These are phyloP conservation scores for Enteromius treurensis DNA, from an alignment of 2,797 vertebrate species.

Conservation along the genomic window DNA sequence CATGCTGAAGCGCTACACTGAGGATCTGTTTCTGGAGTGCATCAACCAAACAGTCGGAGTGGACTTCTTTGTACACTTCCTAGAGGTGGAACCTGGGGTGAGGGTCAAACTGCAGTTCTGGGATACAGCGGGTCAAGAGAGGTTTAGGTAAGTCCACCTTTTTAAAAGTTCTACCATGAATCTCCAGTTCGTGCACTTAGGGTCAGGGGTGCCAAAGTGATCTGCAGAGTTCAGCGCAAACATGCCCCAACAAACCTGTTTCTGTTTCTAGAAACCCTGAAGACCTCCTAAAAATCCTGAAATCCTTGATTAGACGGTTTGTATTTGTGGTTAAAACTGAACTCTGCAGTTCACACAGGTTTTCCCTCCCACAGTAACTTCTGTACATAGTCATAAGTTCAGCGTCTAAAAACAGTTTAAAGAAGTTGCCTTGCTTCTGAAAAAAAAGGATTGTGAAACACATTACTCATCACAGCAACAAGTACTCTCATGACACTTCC, in stretches of 20 bases:
- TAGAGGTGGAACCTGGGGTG: conserved; percentile 84
- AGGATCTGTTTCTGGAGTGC: conserved; percentile 81
- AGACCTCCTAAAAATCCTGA: neutral
- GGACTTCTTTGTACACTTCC: conserved; percentile 86
- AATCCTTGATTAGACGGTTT: neutral
- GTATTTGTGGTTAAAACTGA: neutral
- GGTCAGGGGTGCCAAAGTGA: neutral
- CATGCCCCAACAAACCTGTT: neutral
- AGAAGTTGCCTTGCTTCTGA: conserved; percentile 26
- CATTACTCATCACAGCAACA: neutral
- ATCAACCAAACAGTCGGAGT: conserved; percentile 85
- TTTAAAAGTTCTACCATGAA: neutral
- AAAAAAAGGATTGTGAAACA: conserved; percentile 26
- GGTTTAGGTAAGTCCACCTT: conserved; percentile 79
- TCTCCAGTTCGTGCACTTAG: neutral
- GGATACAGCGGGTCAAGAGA: conserved; percentile 89
- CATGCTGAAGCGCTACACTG: conserved; percentile 82
- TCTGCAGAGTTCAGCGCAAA: neutral
- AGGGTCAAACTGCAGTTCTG: conserved; percentile 87
- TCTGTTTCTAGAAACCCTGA: neutral
- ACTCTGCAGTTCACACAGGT: neutral
- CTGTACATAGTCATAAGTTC: neutral
- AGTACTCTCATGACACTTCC: neutral
- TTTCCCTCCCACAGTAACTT: neutral
- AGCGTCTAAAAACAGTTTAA: conserved; percentile 13